Base-by-base conservation (phyloP, 2,888 invertebrate species). In the Acleris sparsana region DNA sequence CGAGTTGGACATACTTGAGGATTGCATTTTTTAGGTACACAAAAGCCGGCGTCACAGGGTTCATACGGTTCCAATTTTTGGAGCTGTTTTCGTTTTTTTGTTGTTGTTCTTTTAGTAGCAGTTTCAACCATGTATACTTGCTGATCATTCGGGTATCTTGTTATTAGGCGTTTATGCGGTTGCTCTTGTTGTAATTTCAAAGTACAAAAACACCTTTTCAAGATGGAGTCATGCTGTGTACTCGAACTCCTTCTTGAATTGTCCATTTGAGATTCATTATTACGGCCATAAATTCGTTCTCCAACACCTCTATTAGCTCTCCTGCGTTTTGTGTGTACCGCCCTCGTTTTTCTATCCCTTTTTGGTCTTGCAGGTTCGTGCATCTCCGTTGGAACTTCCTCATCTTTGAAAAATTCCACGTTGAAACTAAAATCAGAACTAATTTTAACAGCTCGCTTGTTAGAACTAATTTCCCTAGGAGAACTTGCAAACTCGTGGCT, bases 1-100 rank as follows among this genome's bases (percentile, higher is more conserved):
- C 39, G 11, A 13, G 13, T 13, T 13, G 4, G 13, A 39, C 39
- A 39, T 39, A 13, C 70, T 53, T 73, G 70, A 5, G 76, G 78
- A 70, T 79, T 68, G 70, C 77, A 77, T 61, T 78, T 59, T 39
- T 73, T 77, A 22, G 79, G 76, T 46, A 72, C 56, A 72, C 77
- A 81, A 18, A 75, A 70, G 60, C 71, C 70, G 11, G 81, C 79
- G 56, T 76, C 77, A 72, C n/a, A n/a, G n/a, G 76, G 81, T 70
- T 80, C 78, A 67, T 76, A 76, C 7, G 78, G 74, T 29, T 72
- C 46, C 18, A 75, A 68, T 22, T 57, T 5, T 11, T 33, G 11
- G 33, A 20, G 16, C 5, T n/a, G 11, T 16, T n/a, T 46, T 13
- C n/a, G 22, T 5, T 16, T 56, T 20, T 39, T 22, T 46, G n/a